These are phyloP conservation scores for Dendropsophus ebraccatus DNA, from an alignment of 2,113 vertebrate genomes.

Conservation along the genomic window DNA sequence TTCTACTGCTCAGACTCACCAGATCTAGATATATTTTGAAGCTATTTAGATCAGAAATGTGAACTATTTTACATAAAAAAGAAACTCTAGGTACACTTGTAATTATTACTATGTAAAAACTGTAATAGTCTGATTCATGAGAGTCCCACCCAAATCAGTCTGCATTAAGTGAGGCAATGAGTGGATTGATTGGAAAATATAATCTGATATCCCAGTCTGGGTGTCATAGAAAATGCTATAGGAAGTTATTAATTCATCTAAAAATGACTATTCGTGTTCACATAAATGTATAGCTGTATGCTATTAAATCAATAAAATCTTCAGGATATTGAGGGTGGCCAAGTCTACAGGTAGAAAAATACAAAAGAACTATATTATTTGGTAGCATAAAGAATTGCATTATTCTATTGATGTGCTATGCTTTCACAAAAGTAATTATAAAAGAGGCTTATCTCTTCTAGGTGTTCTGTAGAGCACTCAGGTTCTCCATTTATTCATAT, in stretches of 20 bases:
- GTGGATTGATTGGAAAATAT: not conserved
- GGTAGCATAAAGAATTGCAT: conserved; percentile 5
- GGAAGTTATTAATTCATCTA: not conserved
- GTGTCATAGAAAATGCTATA: not conserved
- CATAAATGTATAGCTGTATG: not conserved
- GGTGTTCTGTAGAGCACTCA: conserved; percentile 13
- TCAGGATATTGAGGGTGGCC: not conserved
- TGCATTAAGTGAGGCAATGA: not conserved
- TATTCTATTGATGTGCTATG: conserved; percentile 19
- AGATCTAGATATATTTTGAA: too few relatives aligned
- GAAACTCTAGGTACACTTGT: too few relatives aligned
- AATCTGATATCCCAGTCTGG: not conserved
- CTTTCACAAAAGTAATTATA: conserved; percentile 29
- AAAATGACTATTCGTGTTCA: not conserved
- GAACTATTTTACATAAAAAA: too few relatives aligned
- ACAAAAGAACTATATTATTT: conserved; percentile 31
- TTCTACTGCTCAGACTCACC: too few relatives aligned
- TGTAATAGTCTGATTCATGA: not conserved
- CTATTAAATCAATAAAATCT: not conserved
- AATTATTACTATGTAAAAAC: too few relatives aligned
- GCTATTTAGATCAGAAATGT: too few relatives aligned
- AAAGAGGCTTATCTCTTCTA: conserved; percentile 20
- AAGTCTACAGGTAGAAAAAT: not conserved
- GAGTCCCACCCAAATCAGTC: not conserved
- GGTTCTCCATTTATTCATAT: conserved; percentile 6